Evolutionary conservation across 2,113 vertebrate species (phyloP).

Genomic region (Raja brachyura): DNA sequence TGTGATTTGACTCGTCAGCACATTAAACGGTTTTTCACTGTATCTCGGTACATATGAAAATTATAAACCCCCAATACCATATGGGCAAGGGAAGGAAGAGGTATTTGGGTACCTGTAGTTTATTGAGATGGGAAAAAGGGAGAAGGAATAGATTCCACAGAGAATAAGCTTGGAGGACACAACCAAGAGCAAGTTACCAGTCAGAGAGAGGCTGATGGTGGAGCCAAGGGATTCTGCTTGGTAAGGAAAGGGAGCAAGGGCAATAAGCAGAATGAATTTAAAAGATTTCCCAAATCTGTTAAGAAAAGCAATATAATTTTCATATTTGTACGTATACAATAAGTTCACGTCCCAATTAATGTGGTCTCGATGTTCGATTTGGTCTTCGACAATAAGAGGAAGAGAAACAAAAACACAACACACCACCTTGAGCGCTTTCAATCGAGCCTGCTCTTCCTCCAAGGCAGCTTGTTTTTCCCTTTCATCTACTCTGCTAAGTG

Average conservation of each 20-base stretch:
- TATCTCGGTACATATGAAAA: too few relatives aligned
- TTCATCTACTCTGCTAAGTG: slow-evolving; percentile 95
- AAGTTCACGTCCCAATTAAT: not conserved
- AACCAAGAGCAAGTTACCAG: not conserved
- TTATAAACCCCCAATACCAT: too few relatives aligned
- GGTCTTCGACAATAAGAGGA: not conserved
- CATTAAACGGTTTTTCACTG: too few relatives aligned
- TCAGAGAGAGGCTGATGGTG: not conserved
- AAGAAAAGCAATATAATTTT: not conserved
- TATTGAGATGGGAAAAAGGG: not conserved
- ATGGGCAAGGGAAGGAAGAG: not conserved
- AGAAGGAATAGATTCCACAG: not conserved
- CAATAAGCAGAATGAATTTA: not conserved
- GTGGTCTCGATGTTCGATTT: not conserved
- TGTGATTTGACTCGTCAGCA: too few relatives aligned
- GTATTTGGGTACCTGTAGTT: not conserved
- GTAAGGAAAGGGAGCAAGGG: not conserved
- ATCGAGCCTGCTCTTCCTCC: slow-evolving; percentile 93
- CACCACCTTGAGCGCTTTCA: slow-evolving; percentile 91
- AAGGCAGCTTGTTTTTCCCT: slow-evolving; percentile 96
- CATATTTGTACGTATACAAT: not conserved
- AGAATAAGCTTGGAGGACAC: not conserved
- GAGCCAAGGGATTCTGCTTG: not conserved
- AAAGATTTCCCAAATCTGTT: not conserved
- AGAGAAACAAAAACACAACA: slow-evolving; percentile 33